These are phyloP conservation scores for Sarcophaga rosellei DNA, from an alignment of 2,888 invertebrate species.

Conservation along the genomic window DNA sequence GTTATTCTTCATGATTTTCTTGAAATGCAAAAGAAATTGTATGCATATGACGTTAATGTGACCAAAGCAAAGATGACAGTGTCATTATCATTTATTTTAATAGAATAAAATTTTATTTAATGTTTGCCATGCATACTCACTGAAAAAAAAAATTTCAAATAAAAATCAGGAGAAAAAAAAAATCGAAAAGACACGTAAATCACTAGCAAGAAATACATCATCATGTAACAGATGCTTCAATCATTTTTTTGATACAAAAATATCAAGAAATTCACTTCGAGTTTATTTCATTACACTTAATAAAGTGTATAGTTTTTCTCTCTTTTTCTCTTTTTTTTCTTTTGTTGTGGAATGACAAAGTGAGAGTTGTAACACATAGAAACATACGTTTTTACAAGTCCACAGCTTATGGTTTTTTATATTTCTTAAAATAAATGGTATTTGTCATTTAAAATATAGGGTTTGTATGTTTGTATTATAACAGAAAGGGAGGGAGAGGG, in stretches of 20 bases:
- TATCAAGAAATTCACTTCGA: neutral
- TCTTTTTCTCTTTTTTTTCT: neutral
- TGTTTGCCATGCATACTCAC: neutral
- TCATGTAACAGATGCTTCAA: constrained; percentile 43
- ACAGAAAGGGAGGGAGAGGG: neutral
- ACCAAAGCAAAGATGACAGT: constrained; percentile 11
- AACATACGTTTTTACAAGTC: neutral
- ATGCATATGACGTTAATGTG: constrained; percentile 9
- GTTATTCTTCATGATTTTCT: neutral
- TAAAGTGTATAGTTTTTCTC: neutral
- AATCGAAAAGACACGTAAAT: constrained; percentile 21
- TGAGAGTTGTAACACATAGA: neutral
- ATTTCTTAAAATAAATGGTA: too few species aligned
- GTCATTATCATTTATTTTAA: constrained; percentile 42
- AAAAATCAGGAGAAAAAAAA: neutral
- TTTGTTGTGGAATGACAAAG: too few species aligned
- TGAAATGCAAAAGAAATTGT: neutral
- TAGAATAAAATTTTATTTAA: constrained; percentile 27
- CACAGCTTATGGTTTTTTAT: neutral
- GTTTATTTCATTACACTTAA: neutral
- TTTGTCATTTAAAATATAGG: too few species aligned
- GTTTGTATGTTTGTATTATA: too few species aligned
- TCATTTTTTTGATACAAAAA: constrained; percentile 23
- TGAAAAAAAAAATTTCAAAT: constrained; percentile 14
- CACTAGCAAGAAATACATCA: neutral